Evolutionary conservation across 1,140 invertebrate genomes (phyloP).

Genomic region (Chlorops oryzae): DNA sequence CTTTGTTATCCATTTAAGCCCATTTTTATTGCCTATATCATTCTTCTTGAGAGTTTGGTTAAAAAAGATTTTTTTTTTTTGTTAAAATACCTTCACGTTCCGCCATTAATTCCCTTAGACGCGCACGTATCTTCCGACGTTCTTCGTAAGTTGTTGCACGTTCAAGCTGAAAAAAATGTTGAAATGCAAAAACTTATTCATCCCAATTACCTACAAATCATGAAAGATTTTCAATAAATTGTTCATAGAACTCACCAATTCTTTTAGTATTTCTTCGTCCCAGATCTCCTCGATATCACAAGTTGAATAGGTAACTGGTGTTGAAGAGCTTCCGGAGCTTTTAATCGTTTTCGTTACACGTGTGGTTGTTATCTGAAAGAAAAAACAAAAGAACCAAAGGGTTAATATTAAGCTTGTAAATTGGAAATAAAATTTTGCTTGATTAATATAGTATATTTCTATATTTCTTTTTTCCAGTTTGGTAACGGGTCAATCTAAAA

Average conservation of each 20-base stretch:
- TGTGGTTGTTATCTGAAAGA: conserved; percentile 51
- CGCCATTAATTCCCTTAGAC: conserved; percentile 70
- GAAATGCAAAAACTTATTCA: too few species aligned
- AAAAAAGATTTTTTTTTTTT: conserved; percentile 3
- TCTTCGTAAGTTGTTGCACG: conserved; percentile 80
- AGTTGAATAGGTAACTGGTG: conserved; percentile 49
- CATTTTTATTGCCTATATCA: neutral
- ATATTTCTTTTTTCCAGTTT: too few species aligned
- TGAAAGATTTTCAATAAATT: too few species aligned
- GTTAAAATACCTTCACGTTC: conserved; percentile 63
- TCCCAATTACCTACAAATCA: too few species aligned
- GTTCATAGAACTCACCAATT: conserved; percentile 56
- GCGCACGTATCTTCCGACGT: conserved; percentile 68
- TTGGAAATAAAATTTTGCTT: neutral
- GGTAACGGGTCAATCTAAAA: too few species aligned
- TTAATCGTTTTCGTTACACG: conserved; percentile 45
- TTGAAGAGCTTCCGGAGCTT: conserved; percentile 39
- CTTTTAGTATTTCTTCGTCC: conserved; percentile 64
- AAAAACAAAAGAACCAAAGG: conserved; percentile 3
- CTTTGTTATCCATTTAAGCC: too few species aligned
- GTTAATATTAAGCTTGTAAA: too few species aligned
- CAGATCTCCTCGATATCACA: conserved; percentile 64
- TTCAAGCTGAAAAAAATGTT: conserved; percentile 61
- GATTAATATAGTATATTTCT: neutral
- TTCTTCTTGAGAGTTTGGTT: neutral